Percentiles rank a stretch among this genome's conserved stretches.
phyloP scores from a whole-genome alignment of 2,797 vertebrate genomes.

The Gymnodraco acuticeps region DNA sequence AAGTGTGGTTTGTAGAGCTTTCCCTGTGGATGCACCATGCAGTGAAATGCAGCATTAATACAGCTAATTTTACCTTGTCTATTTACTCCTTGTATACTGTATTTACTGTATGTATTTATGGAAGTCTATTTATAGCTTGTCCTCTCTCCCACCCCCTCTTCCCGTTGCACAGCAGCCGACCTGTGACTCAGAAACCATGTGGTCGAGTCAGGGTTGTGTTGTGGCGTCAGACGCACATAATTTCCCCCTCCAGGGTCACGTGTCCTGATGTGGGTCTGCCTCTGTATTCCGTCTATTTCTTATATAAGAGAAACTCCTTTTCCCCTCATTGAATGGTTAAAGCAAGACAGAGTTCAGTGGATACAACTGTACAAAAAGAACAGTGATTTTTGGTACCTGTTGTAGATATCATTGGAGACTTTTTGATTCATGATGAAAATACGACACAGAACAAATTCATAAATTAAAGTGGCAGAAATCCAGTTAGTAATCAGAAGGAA shows the following conservation, averaged over 20 bases:
- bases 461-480: neutral
- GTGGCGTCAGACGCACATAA: conserved; percentile 50
- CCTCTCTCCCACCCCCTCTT: neutral
- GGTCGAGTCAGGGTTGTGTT: conserved; percentile 50
- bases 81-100: neutral
- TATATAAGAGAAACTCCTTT: neutral
- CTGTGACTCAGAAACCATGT: conserved; percentile 68
- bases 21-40: too few species aligned
- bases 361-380: neutral
- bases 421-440: too few species aligned
- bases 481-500: neutral
- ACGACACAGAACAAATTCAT: neutral
- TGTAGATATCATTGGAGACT: too few species aligned
- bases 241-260: conserved; percentile 44
- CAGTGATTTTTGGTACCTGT: neutral
- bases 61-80: too few species aligned
- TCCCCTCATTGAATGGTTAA: neutral
- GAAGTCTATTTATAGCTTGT: conserved; percentile 24
- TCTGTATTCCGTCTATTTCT: neutral
- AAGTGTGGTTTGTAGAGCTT: too few species aligned
- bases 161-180: conserved; percentile 30
- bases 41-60: too few species aligned
- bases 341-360: neutral
- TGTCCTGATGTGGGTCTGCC: conserved; percentile 29
- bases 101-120: neutral